Percentiles rank a stretch among this genome's conserved stretches.
These are phyloP conservation scores for Carabus problematicus DNA, from an alignment of 2,888 invertebrate species.

Conservation along the genomic window DNA sequence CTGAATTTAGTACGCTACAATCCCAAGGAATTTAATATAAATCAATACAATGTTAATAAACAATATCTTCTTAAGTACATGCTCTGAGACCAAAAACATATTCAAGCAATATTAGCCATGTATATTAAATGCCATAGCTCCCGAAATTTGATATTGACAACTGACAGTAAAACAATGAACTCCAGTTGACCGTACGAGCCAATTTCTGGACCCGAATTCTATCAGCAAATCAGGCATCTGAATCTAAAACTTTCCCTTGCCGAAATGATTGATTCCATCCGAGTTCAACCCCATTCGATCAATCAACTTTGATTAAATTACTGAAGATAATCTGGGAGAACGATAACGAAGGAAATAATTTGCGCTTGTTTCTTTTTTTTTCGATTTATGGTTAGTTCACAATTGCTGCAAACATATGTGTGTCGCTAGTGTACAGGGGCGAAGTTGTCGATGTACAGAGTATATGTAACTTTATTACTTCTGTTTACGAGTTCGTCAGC, in stretches of 20 bases:
- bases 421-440: too few relatives aligned
- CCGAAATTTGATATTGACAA: not conserved
- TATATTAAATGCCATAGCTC: constrained; percentile 4
- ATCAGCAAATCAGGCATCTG: not conserved
- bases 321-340: constrained; percentile 35
- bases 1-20: too few relatives aligned
- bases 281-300: constrained; percentile 36
- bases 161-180: constrained; percentile 2
- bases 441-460: too few relatives aligned
- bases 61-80: too few relatives aligned
- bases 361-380: constrained; percentile 23
- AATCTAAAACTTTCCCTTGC: constrained; percentile 1
- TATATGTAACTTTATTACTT: too few relatives aligned
- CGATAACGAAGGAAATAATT: constrained; percentile 26
- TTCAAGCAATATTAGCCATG: too few relatives aligned
- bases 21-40: too few relatives aligned
- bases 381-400: too few relatives aligned
- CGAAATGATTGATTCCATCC: constrained; percentile 37
- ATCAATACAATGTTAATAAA: too few relatives aligned
- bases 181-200: not conserved
- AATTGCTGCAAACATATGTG: too few relatives aligned
- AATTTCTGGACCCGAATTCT: not conserved
- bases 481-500: too few relatives aligned
- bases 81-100: too few relatives aligned
- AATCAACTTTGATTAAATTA: constrained; percentile 41